phyloP scores from a whole-genome alignment of 53 echinoderm and acorn worm genomes.

The Antedon mediterranea region DNA sequence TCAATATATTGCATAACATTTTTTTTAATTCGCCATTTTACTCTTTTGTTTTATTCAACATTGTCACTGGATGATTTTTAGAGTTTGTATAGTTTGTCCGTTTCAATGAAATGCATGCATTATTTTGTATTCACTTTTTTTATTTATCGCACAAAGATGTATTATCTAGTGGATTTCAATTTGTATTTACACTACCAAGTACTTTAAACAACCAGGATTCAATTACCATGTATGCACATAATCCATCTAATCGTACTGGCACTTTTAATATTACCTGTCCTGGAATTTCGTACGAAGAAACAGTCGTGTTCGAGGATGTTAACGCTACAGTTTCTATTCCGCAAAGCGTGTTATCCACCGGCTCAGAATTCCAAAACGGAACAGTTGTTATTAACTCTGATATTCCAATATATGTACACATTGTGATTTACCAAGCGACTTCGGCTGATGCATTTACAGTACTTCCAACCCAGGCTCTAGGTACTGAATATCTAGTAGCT shows the following conservation, averaged over 20 bases:
- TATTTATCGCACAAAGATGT: no score
- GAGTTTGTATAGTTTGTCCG: no score
- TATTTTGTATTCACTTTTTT: no score
- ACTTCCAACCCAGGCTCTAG: constrained; percentile 26
- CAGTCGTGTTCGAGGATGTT: background rate
- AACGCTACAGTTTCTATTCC: background rate
- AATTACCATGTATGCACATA: background rate
- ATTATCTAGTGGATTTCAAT: background rate
- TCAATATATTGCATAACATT: no score
- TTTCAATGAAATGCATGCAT: no score
- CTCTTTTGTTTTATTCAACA: no score
- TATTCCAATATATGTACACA: background rate
- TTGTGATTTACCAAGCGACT: background rate
- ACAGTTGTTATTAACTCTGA: background rate
- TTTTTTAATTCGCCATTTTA: no score
- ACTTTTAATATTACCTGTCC: background rate
- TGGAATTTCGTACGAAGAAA: background rate
- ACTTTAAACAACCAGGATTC: background rate
- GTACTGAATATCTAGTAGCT: constrained; percentile 38
- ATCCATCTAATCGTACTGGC: background rate
- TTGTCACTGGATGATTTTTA: no score
- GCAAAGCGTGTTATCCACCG: background rate
- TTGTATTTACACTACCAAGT: background rate
- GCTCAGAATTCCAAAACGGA: background rate
- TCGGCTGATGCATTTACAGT: constrained; percentile 39